Percentiles rank a stretch among this genome's conserved stretches.
Conservation (phyloP, 2,797 vertebrate genomes). For the Limnodromus scolopaceus region DNA sequence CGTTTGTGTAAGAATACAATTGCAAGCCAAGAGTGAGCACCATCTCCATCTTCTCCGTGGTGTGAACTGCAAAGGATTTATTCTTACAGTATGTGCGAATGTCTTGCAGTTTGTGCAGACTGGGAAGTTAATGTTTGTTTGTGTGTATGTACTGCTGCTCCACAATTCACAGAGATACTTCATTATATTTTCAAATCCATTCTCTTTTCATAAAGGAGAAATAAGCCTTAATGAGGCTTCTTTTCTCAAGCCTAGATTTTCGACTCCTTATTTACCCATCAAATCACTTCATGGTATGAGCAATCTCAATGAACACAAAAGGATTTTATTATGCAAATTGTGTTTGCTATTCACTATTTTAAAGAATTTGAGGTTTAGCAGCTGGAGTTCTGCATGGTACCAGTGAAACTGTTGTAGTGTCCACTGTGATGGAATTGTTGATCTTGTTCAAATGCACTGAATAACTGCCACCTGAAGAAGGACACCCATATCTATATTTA, state of each 20-base stretch:
- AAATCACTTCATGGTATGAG: background rate
- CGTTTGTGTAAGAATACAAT: background rate
- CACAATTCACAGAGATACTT: background rate
- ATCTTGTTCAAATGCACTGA: background rate
- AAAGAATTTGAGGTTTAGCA: background rate
- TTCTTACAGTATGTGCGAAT: background rate
- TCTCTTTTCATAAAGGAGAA: background rate
- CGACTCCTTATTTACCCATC: background rate
- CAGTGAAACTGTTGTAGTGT: background rate
- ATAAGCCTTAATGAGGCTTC: background rate
- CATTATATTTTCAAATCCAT: background rate
- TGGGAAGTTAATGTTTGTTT: background rate
- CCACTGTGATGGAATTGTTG: background rate
- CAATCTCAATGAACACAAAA: background rate
- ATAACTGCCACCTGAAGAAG: background rate
- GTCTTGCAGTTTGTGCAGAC: background rate
- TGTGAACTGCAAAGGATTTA: background rate
- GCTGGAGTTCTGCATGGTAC: background rate
- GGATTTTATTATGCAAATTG: background rate
- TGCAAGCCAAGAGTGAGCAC: background rate
- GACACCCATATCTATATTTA: background rate
- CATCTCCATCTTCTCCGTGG: background rate
- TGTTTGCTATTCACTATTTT: background rate
- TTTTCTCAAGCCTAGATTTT: background rate
- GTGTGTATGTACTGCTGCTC: background rate